Base-by-base conservation (phyloP, 2,888 invertebrate genomes). In the Nomada lathburiana region DNA sequence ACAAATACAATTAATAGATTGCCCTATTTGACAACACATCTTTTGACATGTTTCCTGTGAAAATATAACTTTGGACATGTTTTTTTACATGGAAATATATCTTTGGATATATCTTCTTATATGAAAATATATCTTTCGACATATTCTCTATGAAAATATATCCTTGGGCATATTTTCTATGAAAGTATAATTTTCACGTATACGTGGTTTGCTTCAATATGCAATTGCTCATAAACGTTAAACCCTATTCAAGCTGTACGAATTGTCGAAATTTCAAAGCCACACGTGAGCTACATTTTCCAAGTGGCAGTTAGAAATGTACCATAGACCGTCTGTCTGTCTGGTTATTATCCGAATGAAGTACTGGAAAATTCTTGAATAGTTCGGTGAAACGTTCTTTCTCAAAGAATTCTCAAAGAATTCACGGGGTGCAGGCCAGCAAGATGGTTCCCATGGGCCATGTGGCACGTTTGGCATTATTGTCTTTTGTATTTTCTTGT, bases 401-500 rank as follows among this genome's bases (percentile, higher is more conserved):
- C 10, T 10, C 20, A 18, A 9, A 70, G 72, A 60, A 82, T 70
- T 20, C 10, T 10, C 20, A 18, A 9, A 70, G 72, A 60, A 82
- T 47, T 62, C 77, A 20, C 9, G 26, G 65, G 70, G 53, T 62
- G 57, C 65, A 57, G 70, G 50, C 53, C 23, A 29, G 50, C 55
- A 69, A n/a, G n/a, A 53, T 26, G 26, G 50, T 70, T 74, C 67
- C 70, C 77, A 73, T 68, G 82, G 73, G 83, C 83, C 83, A 83
- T 82, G 65, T 83, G 83, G 74, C 50, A 26, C 50, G 36, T 55
- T 67, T 20, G 26, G 11, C 42, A 18, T 52, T 50, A 71, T 72
- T 74, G 72, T 74, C 83, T 62, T 67, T 62, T 62, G 47, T 44
- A 57, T 36, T 71, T 59, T 72, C 53, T 42, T 42, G 44, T 23